These are phyloP conservation scores for Drosophila tripunctata DNA, from an alignment of 2,888 invertebrate species.

Conservation along the genomic window DNA sequence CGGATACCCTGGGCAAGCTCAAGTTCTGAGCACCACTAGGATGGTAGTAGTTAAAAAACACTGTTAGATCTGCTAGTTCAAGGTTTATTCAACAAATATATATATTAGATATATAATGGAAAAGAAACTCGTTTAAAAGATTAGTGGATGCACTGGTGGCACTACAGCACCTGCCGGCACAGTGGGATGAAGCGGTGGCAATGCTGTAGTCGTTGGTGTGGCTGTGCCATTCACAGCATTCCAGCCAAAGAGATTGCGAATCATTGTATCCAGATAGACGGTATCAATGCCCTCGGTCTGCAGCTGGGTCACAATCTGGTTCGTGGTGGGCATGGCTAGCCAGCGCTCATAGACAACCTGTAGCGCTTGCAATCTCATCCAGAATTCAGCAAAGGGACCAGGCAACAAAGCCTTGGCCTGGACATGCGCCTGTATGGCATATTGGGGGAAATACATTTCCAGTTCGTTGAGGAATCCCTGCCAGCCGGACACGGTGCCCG, in stretches of 20 bases:
- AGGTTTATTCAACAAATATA: slow-evolving; percentile 66
- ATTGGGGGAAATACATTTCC: slow-evolving; percentile 68
- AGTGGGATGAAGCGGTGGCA: slow-evolving; percentile 6
- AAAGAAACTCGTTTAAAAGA: slow-evolving; percentile 20
- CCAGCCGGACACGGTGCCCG: slow-evolving; percentile 75
- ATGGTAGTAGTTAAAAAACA: slow-evolving; percentile 18
- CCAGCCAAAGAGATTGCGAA: slow-evolving; percentile 80
- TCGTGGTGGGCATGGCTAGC: slow-evolving; percentile 57
- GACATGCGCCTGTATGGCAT: slow-evolving; percentile 66
- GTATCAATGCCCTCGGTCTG: slow-evolving; percentile 71
- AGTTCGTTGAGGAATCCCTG: slow-evolving; percentile 80
- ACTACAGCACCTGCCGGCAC: slow-evolving; percentile 42
- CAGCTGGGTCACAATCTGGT: slow-evolving; percentile 60
- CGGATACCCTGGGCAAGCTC: slow-evolving; percentile 79
- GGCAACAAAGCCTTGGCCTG: slow-evolving; percentile 67
- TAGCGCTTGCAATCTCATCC: slow-evolving; percentile 60
- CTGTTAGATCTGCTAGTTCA: slow-evolving; percentile 48
- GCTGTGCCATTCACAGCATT: slow-evolving; percentile 42
- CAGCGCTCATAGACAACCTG: slow-evolving; percentile 79
- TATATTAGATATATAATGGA: slow-evolving; percentile 46
- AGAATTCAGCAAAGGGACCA: slow-evolving; percentile 76
- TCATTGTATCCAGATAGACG: slow-evolving; percentile 66
- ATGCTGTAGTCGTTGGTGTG: slow-evolving; percentile 19
- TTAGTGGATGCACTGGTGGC: slow-evolving; percentile 24
- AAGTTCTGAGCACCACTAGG: slow-evolving; percentile 80